phyloP scores from a whole-genome alignment of 2,888 invertebrate species.

The Sicus ferrugineus region DNA sequence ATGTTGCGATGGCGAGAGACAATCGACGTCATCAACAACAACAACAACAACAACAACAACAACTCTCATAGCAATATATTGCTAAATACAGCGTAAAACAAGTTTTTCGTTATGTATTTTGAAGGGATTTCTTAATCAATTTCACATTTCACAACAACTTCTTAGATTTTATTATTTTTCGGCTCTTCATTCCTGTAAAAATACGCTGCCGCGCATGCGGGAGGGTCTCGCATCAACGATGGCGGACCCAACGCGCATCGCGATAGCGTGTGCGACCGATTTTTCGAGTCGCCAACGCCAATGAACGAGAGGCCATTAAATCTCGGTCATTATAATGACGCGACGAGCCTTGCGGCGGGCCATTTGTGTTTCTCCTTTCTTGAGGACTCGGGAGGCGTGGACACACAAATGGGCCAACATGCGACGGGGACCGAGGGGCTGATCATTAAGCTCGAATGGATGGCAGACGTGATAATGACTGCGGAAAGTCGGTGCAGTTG shows the following conservation, averaged over 20 bases:
- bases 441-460: conserved; percentile 14
- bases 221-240: conserved; percentile 26
- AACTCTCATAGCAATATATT: not conserved
- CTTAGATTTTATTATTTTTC: conserved; percentile 4
- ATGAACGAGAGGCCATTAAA: conserved; percentile 37
- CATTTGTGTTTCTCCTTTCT: no score
- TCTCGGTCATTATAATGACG: conserved; percentile 35
- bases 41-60: conserved; percentile 5
- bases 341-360: conserved; percentile 14
- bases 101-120: not conserved
- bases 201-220: conserved; percentile 29
- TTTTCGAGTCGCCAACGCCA: conserved; percentile 32
- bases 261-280: conserved; percentile 36
- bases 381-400: not conserved
- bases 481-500: no score
- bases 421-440: conserved; percentile 21
- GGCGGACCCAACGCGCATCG: not conserved
- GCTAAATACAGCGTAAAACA: no score
- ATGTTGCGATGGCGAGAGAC: conserved; percentile 36
- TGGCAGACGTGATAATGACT: not conserved
- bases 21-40: conserved; percentile 31
- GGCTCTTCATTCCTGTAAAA: conserved; percentile 15
- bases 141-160: no score
- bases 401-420: conserved; percentile 26
- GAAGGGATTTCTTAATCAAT: not conserved